Evolutionary conservation across 1,140 invertebrate genomes (phyloP).

Genomic region (Cyclargus thomasi): DNA sequence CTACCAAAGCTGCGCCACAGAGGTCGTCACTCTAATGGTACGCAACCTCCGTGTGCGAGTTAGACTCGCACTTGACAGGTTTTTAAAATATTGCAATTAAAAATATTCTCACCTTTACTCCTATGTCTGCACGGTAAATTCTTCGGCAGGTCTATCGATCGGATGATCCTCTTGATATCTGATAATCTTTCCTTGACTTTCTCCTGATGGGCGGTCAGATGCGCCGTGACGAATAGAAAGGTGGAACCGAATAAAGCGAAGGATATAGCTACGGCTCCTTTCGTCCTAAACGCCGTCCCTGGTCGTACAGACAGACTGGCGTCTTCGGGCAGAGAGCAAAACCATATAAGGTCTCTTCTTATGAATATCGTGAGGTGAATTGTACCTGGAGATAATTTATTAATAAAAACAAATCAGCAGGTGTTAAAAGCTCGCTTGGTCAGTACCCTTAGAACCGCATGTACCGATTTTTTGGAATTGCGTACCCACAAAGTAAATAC

Average conservation of each 20-base stretch:
- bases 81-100: no score
- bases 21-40: no score
- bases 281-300: slow-evolving; percentile 91
- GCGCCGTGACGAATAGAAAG: slow-evolving; percentile 94
- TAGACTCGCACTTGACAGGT: no score
- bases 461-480: no score
- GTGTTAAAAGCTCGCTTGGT: no score
- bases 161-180: slow-evolving; percentile 90
- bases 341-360: slow-evolving; percentile 94
- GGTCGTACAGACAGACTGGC: slow-evolving; percentile 90
- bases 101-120: slow-evolving; percentile 78
- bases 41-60: no score
- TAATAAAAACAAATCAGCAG: no score
- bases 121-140: slow-evolving; percentile 84
- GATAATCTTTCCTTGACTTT: slow-evolving; percentile 90
- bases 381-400: slow-evolving; percentile 82
- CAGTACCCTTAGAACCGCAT: no score
- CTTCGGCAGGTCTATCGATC: slow-evolving; percentile 90
- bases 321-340: slow-evolving; percentile 92
- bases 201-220: slow-evolving; percentile 92
- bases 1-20: no score
- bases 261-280: slow-evolving; percentile 92
- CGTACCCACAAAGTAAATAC: no score
- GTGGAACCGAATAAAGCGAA: slow-evolving; percentile 95
- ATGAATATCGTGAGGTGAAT: slow-evolving; percentile 91